Evolutionary conservation across 2,113 vertebrate species (phyloP), one percentile per base, ranked within the genome.

Genomic region (Semicossyphus pulcher): DNA sequence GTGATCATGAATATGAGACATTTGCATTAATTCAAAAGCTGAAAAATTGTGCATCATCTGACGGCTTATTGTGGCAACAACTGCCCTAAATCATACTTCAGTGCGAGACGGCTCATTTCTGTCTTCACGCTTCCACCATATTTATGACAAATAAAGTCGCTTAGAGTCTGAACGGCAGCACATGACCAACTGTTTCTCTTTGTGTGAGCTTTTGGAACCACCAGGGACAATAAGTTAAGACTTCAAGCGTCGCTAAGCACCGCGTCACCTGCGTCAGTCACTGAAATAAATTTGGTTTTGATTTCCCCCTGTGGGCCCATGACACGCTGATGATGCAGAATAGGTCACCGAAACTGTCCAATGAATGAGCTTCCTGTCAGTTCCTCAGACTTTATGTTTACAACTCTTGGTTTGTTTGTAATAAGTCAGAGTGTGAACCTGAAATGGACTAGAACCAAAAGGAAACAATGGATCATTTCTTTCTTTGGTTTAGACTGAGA

Each of bases 361-460:
- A 44, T 59, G 7, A 78, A 58, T 62, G 48, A 66, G 64, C 49
- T 10, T 45, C 69, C 25, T 41, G 20, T 54, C 37, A 58, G 28
- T 57, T n/a, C 28, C 39, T 31, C 54, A n/a, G 32, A 66, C 54
- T 65, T 36, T 8, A 36, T 60, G 64, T 64, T 49, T 64, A 58
- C 44, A 31, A 45, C 49, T 48, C 18, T 31, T 12, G 44, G 42
- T 62, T 81, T 66, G 65, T 53, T 75, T 75, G 69, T 29, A 67
- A 76, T 61, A 74, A 71, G 36, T 74, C 42, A 44, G 41, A 47
- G 18, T 2, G 3, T 6, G 10, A 77, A 44, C 20, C 10, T 3
- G 14, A 37, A 64, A 52, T 60, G 41, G 16, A 56, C 26, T 18
- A 14, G 21, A 72, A 75, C 65, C 31, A 39, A 78, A 34, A 48